Conservation (phyloP, 2,113 vertebrate species). For the Neopipo cinnamomea region DNA sequence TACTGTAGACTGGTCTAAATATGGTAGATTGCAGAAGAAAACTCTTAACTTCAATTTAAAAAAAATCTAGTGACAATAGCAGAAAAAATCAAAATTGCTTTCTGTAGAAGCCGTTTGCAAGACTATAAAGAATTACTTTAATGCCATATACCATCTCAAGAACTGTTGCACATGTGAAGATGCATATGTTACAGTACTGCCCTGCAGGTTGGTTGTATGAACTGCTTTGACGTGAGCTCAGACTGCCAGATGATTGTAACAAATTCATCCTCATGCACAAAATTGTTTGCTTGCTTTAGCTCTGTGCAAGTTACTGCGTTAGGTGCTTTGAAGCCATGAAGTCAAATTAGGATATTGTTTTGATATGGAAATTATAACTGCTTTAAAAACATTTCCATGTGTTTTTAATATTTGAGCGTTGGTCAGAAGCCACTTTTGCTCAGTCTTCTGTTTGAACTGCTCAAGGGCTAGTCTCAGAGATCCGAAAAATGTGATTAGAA, state of each 20-base stretch:
- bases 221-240: accelerated
- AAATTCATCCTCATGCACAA: not conserved
- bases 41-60: not conserved
- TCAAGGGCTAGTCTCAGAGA: not conserved
- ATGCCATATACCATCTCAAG: not conserved
- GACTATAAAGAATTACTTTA: not conserved
- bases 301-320: not conserved
- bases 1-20: not conserved
- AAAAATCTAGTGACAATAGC: not conserved
- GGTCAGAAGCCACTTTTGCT: not conserved
- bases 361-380: not conserved
- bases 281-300: not conserved
- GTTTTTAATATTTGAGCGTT: not conserved
- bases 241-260: not conserved
- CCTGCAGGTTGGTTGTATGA: not conserved
- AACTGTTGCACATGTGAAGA: not conserved
- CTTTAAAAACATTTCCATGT: not conserved
- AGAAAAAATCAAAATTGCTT: not conserved
- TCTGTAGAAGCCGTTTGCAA: not conserved
- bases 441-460: not conserved
- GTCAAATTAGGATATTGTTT: not conserved
- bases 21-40: not conserved
- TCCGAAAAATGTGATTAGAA: not conserved
- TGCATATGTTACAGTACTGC: not conserved
- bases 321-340: not conserved